Conservation (phyloP, 2,113 vertebrate species). For the Vidua chalybeata region DNA sequence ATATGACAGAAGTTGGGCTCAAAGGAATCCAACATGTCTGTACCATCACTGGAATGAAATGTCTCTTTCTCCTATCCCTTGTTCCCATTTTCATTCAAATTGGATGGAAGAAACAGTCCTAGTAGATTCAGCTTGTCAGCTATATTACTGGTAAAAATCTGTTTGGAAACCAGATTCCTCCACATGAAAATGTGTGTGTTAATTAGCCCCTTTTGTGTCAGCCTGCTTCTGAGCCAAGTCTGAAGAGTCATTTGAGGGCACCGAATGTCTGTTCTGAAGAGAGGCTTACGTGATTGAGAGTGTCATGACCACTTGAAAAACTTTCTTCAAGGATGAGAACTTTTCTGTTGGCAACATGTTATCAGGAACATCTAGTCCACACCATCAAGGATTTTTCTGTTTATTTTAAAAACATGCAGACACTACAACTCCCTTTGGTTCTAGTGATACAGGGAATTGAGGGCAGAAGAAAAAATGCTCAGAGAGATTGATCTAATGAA, state of each 20-base stretch:
- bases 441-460: constrained; percentile 18
- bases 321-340: constrained; percentile 66
- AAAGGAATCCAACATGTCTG: constrained; percentile 19
- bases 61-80: constrained; percentile 11
- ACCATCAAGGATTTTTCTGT: constrained; percentile 65
- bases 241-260: constrained; percentile 60
- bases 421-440: constrained; percentile 37
- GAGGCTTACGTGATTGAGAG: constrained; percentile 33
- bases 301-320: constrained; percentile 67
- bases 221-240: constrained; percentile 57
- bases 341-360: constrained; percentile 59
- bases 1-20: background rate
- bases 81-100: constrained; percentile 60
- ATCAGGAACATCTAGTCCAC: constrained; percentile 67
- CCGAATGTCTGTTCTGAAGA: constrained; percentile 53
- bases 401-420: constrained; percentile 65
- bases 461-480: background rate
- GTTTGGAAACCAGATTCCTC: constrained; percentile 67
- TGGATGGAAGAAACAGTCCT: constrained; percentile 40
- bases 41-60: constrained; percentile 11
- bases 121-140: constrained; percentile 59
- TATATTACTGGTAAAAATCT: constrained; percentile 66
- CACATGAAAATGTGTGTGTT: constrained; percentile 61
- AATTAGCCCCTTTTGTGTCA: constrained; percentile 67
- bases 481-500: background rate